phyloP scores from a whole-genome alignment of 2,797 vertebrate genomes.

The Ibycter americanus region DNA sequence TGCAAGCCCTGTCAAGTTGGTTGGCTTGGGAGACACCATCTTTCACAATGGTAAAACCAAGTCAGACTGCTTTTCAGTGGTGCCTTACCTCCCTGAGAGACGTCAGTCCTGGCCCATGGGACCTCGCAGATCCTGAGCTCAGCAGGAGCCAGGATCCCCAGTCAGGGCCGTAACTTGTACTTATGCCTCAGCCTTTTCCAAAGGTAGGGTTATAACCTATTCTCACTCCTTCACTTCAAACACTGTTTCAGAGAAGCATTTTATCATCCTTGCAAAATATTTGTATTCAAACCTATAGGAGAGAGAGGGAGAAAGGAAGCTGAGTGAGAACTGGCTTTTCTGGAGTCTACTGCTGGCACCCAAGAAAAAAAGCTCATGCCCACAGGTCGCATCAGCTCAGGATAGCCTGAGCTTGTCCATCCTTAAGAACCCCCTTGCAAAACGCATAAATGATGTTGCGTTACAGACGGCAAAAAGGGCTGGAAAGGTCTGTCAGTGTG shows the following conservation, averaged over 20 bases:
- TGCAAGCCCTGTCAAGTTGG: not conserved
- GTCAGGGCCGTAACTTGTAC: not conserved
- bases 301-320: not conserved
- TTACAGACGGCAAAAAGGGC: not conserved
- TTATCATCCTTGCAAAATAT: not conserved
- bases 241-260: not conserved
- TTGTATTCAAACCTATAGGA: not conserved
- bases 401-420: not conserved
- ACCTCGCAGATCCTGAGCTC: rapidly evolving
- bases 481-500: not conserved
- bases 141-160: not conserved
- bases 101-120: not conserved
- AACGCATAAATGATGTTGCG: not conserved
- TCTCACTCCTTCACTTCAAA: not conserved
- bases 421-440: not conserved
- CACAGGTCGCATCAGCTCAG: not conserved
- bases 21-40: not conserved
- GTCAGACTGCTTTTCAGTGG: not conserved
- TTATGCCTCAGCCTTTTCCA: not conserved
- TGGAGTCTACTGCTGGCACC: not conserved
- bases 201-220: not conserved
- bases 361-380: not conserved
- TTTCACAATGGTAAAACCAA: not conserved
- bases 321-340: not conserved
- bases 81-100: not conserved